Evolutionary conservation across 2,113 vertebrate genomes (phyloP), one percentile per base, ranked within the genome.

Genomic region (human): DNA sequence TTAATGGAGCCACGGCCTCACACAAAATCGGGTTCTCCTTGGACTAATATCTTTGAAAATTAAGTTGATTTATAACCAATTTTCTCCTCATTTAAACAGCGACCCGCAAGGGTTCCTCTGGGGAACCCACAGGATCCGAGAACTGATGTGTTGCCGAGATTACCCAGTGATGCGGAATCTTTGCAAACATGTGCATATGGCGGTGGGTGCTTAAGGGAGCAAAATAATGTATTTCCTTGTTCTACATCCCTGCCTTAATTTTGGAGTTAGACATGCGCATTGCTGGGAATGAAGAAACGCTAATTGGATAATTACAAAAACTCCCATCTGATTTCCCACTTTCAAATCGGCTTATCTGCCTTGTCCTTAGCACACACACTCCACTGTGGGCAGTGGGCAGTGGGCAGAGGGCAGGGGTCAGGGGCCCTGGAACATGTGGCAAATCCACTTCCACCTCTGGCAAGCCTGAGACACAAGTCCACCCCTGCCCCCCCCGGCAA

Each of bases 41-140:
- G 97, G 97, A 98, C 98, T 98, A 98, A 98, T 98, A 97, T 73
- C 96, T 98, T 96, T 94, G 84, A 97, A 98, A 98, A 99, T 98
- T 98, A 98, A 93, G 89, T 98, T 98, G 98, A 98, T 98, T 98
- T 98, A 98, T 97, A 98, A 98, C 95, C 97, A 98, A 98, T 98
- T 98, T 98, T 98, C 97, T 97, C 98, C 97, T 98, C 94, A 50
- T 98, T 98, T 98, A 97, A 98, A 83, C 94, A 98, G 94, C 0
- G 14, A 98, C 98, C 98, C 48, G 48, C 93, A 75, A 97, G 97
- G 96, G 25, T 92, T 97, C 97, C 98, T 97, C 98, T 72, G 64
- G 97, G 98, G 98, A 97, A 52, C 96, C 95, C 8, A 5, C 25
- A 68, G 96, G 97, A 98, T 97, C 95, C 5, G 27, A 94, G 97